Base-by-base conservation (phyloP, 2,797 vertebrate genomes). In the Sus cebifrons region DNA sequence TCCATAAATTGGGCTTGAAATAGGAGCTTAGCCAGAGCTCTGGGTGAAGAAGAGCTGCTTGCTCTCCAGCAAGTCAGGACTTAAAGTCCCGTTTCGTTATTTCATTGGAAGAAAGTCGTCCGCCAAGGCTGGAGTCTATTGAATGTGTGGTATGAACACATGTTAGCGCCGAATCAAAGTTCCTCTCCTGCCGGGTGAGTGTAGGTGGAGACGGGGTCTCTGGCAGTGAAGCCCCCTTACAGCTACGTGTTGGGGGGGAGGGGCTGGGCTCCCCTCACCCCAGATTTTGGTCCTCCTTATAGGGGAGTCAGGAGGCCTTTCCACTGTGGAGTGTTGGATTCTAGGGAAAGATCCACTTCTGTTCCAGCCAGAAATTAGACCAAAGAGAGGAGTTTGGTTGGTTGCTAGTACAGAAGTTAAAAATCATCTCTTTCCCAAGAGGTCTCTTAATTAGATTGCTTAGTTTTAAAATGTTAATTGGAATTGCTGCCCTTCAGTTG, bases 391-490 rank as follows among this genome's bases (percentile, higher is more conserved):
- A 60, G 54, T 95, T 87, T 78, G 25, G 23, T 94, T 95, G 79
- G 79, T 92, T 89, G 84, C 77, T 90, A 20, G 62, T 23, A 8
- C 64, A 78, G 52, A 79, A 96, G 79, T 95, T 93, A 82, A 89
- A 96, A 96, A 79, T 58, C 36, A 15, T 64, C 84, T 81, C 82
- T 75, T 90, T 92, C 89, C 85, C 81, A 52, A 74, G 36, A 68
- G 67, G 9, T 64, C 49, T 93, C 73, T 95, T 97, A 90, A 96
- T 97, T 94, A 92, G 85, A 64, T 92, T 83, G 89, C 91, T 97
- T 96, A 75, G 92, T 96, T 98, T 89, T 71, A 78, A 92, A 96
- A 75, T 95, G 89, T 95, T 97, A 93, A 91, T 92, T 96, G 93
- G 49, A 93, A 89, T 89, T 94, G 40, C 78, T 84, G 44, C 79